A percentile compares a stretch with the other conserved stretches of the same genome.
Conservation (phyloP, 2,113 vertebrate genomes). For the Columba janthina region DNA sequence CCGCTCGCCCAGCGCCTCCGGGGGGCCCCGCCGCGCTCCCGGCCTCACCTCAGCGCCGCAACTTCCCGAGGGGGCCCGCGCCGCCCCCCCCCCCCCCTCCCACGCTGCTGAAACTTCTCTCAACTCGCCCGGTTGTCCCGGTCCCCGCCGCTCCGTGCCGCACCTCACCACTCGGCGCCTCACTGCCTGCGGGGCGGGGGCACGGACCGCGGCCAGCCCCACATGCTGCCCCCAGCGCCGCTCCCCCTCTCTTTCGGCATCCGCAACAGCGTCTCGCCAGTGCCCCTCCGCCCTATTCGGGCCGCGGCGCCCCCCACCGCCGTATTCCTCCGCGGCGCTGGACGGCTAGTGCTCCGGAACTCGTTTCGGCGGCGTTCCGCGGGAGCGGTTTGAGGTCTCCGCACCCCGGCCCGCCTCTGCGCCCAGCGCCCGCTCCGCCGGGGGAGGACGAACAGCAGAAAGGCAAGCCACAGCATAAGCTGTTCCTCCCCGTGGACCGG, state of each 20-base stretch:
- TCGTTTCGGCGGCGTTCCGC: slow-evolving; percentile 72
- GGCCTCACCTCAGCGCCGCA: background rate
- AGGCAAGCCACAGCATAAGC: background rate
- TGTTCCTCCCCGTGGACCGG: background rate
- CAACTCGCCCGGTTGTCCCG: background rate
- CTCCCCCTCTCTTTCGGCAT: background rate
- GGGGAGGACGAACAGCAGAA: background rate
- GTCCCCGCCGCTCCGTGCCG: no score
- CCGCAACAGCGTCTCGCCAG: background rate
- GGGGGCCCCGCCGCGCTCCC: background rate
- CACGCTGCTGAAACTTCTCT: background rate
- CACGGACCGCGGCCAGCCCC: background rate
- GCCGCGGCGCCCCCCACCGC: slow-evolving; percentile 30
- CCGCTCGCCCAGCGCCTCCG: background rate
- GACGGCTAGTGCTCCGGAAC: slow-evolving; percentile 75
- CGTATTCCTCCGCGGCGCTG: slow-evolving; percentile 62
- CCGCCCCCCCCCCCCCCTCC: background rate
- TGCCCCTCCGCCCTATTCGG: slow-evolving; percentile 26
- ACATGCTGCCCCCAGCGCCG: background rate
- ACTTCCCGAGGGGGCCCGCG: background rate
- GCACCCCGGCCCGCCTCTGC: background rate
- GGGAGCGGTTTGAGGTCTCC: background rate
- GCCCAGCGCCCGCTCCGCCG: background rate
- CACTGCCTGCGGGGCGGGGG: background rate
- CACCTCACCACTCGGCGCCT: background rate